Percentiles rank a stretch among this genome's conserved stretches.
phyloP scores from a whole-genome alignment of 2,113 vertebrate species.

The Bombycilla garrulus region DNA sequence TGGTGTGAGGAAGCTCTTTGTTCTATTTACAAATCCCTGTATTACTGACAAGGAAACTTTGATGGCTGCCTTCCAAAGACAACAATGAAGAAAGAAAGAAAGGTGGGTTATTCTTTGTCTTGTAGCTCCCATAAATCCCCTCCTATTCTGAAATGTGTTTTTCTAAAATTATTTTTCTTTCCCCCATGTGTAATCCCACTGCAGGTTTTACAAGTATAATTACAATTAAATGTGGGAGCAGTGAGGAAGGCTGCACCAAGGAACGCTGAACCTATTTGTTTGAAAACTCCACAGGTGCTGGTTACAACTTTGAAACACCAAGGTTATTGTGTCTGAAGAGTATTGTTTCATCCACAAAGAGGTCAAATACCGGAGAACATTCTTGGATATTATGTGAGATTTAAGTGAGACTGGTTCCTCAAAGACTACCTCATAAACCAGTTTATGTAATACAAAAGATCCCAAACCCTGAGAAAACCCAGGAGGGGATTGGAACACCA shows the following conservation, averaged over 20 bases:
- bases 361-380: not conserved
- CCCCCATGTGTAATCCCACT: not conserved
- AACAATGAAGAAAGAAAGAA: constrained; percentile 38
- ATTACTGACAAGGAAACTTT: constrained; percentile 39
- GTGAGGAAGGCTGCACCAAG: not conserved
- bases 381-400: constrained; percentile 3
- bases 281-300: constrained; percentile 7
- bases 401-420: constrained; percentile 16
- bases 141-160: not conserved
- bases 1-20: constrained; percentile 22
- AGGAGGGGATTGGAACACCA: not conserved
- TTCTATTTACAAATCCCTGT: constrained; percentile 40
- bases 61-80: constrained; percentile 49
- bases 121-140: constrained; percentile 21
- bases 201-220: not conserved
- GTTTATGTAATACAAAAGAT: not conserved
- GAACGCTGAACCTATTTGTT: not conserved
- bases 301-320: not conserved
- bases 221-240: not conserved
- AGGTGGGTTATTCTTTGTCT: constrained; percentile 58
- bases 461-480: not conserved
- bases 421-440: not conserved
- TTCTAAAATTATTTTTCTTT: not conserved
- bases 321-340: not conserved
- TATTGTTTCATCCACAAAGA: not conserved